Base-by-base conservation (phyloP, 2,888 invertebrate species). In the Leistus spinibarbis region DNA sequence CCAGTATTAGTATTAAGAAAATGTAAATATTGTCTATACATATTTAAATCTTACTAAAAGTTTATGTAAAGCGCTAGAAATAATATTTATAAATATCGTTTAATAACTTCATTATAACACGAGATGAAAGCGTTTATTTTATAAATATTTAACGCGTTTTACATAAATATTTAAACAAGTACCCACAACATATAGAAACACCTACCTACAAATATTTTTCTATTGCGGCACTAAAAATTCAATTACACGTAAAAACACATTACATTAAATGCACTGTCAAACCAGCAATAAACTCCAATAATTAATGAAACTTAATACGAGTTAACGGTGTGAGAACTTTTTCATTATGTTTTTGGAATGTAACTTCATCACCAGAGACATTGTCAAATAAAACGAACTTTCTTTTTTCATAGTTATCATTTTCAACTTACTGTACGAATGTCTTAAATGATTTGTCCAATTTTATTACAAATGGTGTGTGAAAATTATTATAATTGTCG, bases 401-500 rank as follows among this genome's bases (percentile, higher is more conserved):
- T 40, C 40, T 5, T 40, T 40, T 40, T 13, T 3, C 40, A 40
- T 10, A 40, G 40, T 40, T 2, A 40, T 40, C 13, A 40, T 10
- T 40, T 40, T 1, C 40, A 40, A 40, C 13, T 40, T 10, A 40
- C 40, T 40, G 40, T 5, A 40, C 1, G 10, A 13, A 40, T 2
- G 40, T 3, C 13, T 40, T 40, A 40, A 40, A 40, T 40, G 40
- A 40, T 40, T 40, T 40, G 40, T 40, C 40, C 40, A 40, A 40
- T 40, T 7, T 57, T 5, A 19, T 57, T 20, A 57, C 9, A 19
- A 57, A 57, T 57, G 57, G 20, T 57, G 57, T 57, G 57, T 57
- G 57, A 57, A 57, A 57, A 57, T 57, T 57, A 57, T 57, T 57
- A 20, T 57, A 57, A 57, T 57, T 57, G 57, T 19, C 57, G 57